Base-by-base conservation (phyloP, 2,888 invertebrate species). In the Tenthredo notha region DNA sequence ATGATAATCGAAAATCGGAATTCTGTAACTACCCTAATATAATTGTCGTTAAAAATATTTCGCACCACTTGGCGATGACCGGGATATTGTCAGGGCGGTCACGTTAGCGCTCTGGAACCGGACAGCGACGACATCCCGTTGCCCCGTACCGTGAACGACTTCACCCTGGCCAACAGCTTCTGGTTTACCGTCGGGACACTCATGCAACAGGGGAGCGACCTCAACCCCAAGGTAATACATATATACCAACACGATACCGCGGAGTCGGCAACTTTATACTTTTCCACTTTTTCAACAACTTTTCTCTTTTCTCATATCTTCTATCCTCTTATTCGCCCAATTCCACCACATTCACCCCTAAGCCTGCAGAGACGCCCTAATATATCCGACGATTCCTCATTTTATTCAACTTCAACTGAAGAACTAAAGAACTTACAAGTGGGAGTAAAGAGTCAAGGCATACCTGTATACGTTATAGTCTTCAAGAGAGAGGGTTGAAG, bases 141-240 rank as follows among this genome's bases (percentile, higher is more conserved):
- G 87, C 92, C 89, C 88, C 90, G 90, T 88, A 93, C 96, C 85
- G 96, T 97, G 94, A 98, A 98, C 94, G 97, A 97, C 92, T 98
- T 98, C 94, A 97, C 96, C 85, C 94, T 98, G 86, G 96, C 96
- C 89, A 98, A 99, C 94, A 98, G 98, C 89, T 97, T 99, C 94
- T 99, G 98, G 98, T 99, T 99, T 94, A 97, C 98, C 88, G 98
- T 98, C 70, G 99, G 99, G 43, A 98, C 98, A 40, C 96, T 99
- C 90, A 96, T 99, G 95, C 97, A 98, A 91, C 98, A 98, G 94
- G 98, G 98, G 87, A 98, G 98, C 86, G 98, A 98, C 86, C 94
- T 98, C 88, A 98, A 98, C 94, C 99, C 99, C 77, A 98, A 97
- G 97, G 98, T 98, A 95, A 92, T 90, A 90, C 91, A 90, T 80